Conservation (phyloP, 2,888 invertebrate genomes). For the Heliconius ismenius region DNA sequence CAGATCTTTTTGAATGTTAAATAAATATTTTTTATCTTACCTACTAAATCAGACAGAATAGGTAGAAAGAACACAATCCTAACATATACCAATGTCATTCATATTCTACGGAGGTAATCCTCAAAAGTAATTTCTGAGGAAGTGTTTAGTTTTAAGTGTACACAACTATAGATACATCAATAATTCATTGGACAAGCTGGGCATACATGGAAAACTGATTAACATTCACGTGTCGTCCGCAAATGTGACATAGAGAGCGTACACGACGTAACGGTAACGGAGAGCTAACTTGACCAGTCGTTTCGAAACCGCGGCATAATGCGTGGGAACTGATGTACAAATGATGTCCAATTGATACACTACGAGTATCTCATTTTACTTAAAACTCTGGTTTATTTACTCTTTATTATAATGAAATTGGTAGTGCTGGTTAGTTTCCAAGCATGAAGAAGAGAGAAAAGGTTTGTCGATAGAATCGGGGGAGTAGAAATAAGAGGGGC, state of each 20-base stretch:
- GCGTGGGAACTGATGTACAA: slow-evolving; percentile 25
- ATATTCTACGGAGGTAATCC: neutral
- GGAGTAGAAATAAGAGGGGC: too few relatives aligned
- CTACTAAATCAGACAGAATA: too few relatives aligned
- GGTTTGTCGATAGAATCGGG: too few relatives aligned
- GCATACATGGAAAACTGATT: slow-evolving; percentile 35
- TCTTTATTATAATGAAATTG: neutral
- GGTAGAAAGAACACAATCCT: too few relatives aligned
- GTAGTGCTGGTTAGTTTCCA: too few relatives aligned
- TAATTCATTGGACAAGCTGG: slow-evolving; percentile 5
- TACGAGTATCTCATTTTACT: neutral
- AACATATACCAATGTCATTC: neutral
- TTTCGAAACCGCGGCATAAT: slow-evolving; percentile 10
- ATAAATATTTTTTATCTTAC: too few relatives aligned
- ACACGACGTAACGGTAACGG: slow-evolving; percentile 27
- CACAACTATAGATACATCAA: neutral
- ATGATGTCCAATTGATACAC: neutral
- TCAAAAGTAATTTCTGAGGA: neutral
- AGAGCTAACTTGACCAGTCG: slow-evolving; percentile 19
- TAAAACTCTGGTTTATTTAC: neutral
- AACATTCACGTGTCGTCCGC: slow-evolving; percentile 34
- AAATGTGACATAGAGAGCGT: slow-evolving; percentile 32
- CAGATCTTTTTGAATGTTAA: too few relatives aligned
- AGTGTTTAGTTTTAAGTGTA: neutral
- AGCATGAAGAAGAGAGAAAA: too few relatives aligned